phyloP scores from a whole-genome alignment of 92 coral and sea anemone genomes.

The Isaurus tuberculatus region DNA sequence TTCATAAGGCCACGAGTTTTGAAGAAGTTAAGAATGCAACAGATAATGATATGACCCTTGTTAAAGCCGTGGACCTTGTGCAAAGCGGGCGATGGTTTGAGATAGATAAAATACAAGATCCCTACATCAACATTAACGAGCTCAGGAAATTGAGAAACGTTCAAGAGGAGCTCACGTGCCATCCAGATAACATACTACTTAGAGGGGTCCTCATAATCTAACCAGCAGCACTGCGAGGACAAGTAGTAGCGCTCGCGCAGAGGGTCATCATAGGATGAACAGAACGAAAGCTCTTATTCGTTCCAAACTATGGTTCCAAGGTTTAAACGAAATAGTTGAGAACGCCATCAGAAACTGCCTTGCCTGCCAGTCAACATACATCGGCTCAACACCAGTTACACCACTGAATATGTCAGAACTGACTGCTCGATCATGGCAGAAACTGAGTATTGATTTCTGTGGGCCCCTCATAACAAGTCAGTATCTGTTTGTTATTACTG shows the following conservation, averaged over 20 bases:
- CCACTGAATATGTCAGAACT: constrained; percentile 26
- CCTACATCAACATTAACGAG: not conserved
- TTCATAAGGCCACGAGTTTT: too few relatives aligned
- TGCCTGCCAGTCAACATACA: constrained; percentile 20
- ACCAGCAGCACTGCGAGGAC: constrained; percentile 1
- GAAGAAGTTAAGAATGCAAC: constrained; percentile 20
- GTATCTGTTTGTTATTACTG: constrained; percentile 1
- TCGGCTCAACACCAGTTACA: not conserved
- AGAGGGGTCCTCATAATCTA: too few relatives aligned
- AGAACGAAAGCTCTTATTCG: constrained; percentile 29
- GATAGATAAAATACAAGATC: not conserved
- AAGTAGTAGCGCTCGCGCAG: too few relatives aligned
- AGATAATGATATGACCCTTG: not conserved
- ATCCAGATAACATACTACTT: not conserved
- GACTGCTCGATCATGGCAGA: constrained; percentile 25
- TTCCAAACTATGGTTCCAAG: constrained; percentile 31
- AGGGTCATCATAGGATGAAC: too few relatives aligned
- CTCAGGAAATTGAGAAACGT: too few relatives aligned
- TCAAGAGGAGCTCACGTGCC: constrained; percentile 14
- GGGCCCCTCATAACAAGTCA: not conserved
- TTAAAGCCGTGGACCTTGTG: constrained; percentile 18
- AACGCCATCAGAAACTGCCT: too few relatives aligned
- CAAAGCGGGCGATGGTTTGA: constrained; percentile 18
- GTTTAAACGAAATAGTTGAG: too few relatives aligned
- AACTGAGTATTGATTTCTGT: constrained; percentile 6